These are phyloP conservation scores for Acromyrmex heyeri DNA, from an alignment of 1,140 invertebrate genomes.

Conservation along the genomic window DNA sequence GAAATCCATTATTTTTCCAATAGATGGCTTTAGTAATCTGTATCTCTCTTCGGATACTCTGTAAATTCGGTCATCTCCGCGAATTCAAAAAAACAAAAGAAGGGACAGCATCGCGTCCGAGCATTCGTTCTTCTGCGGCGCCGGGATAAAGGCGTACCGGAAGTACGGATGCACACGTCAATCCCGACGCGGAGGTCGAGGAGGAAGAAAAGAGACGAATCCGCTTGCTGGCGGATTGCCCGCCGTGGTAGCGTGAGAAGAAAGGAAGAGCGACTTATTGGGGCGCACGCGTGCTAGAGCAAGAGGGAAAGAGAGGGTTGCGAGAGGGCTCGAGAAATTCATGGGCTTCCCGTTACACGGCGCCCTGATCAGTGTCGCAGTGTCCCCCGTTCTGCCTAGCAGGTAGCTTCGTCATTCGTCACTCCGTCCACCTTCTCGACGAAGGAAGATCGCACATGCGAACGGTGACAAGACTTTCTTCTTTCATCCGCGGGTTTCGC, in stretches of 20 bases:
- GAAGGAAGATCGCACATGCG: slow-evolving; percentile 71
- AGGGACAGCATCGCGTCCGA: too few species aligned
- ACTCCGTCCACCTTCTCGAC: slow-evolving; percentile 80
- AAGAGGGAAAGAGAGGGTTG: slow-evolving; percentile 57
- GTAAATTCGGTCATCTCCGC: neutral
- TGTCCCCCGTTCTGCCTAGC: slow-evolving; percentile 78
- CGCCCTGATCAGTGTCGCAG: slow-evolving; percentile 82
- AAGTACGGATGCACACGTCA: slow-evolving; percentile 43
- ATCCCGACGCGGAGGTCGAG: neutral
- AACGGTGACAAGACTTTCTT: slow-evolving; percentile 67
- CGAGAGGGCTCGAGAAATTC: slow-evolving; percentile 60
- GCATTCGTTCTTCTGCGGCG: neutral
- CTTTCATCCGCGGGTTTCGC: slow-evolving; percentile 17
- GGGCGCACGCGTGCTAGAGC: slow-evolving; percentile 78
- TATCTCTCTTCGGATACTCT: neutral
- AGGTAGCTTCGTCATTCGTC: slow-evolving; percentile 77
- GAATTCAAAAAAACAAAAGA: neutral
- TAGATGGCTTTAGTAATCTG: too few species aligned
- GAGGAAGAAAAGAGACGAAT: neutral
- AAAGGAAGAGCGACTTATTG: slow-evolving; percentile 92
- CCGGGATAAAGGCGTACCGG: slow-evolving; percentile 16
- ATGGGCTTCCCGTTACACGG: slow-evolving; percentile 75
- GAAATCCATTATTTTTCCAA: too few species aligned
- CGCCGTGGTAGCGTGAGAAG: neutral
- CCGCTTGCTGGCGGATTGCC: slow-evolving; percentile 38